Evolutionary conservation across 2,797 vertebrate species (phyloP).

Genomic region (Fundulus diaphanus): DNA sequence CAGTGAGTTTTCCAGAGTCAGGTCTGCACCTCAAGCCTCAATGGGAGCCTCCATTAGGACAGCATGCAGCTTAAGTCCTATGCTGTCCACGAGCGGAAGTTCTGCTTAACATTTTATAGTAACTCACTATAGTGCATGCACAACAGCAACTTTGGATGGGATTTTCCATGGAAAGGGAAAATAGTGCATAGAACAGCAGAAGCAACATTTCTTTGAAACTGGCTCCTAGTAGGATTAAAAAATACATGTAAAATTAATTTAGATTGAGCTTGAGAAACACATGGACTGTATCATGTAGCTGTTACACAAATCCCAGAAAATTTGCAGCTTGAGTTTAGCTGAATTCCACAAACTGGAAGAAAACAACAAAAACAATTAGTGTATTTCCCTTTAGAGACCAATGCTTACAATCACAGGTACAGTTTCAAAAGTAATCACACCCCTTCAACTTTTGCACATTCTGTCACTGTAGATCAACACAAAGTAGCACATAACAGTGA

Average conservation of each 20-base stretch:
- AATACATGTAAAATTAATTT: slow-evolving; percentile 15
- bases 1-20: slow-evolving; percentile 12
- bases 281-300: slow-evolving; percentile 9
- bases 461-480: neutral
- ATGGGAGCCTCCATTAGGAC: slow-evolving; percentile 26
- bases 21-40: slow-evolving; percentile 16
- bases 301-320: slow-evolving; percentile 10
- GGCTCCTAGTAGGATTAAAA: slow-evolving; percentile 7
- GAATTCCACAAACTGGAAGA: too few relatives aligned
- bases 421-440: neutral
- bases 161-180: slow-evolving; percentile 22
- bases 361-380: neutral
- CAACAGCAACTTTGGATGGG: slow-evolving; percentile 44
- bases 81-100: slow-evolving; percentile 35
- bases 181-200: slow-evolving; percentile 23
- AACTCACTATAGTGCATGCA: slow-evolving; percentile 19
- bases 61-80: slow-evolving; percentile 34
- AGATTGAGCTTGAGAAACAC: slow-evolving; percentile 19
- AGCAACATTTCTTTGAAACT: slow-evolving; percentile 14
- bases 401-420: too few relatives aligned
- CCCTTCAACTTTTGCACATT: neutral
- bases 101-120: slow-evolving; percentile 58
- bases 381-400: too few relatives aligned
- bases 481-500: neutral
- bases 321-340: too few relatives aligned